phyloP scores from a whole-genome alignment of 1,140 invertebrate genomes.

The Solen grandis region DNA sequence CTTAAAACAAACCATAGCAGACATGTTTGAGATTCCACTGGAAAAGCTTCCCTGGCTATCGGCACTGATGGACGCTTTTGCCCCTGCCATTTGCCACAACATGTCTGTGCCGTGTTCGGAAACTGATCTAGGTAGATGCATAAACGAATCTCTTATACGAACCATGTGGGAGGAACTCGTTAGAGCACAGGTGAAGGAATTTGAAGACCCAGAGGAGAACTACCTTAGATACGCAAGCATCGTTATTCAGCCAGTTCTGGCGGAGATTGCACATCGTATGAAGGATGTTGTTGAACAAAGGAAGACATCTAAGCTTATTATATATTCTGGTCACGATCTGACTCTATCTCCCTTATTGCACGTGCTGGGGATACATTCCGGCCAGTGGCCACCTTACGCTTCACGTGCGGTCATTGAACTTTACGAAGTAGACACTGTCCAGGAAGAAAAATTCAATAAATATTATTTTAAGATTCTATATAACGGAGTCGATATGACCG shows the following conservation, averaged over 20 bases:
- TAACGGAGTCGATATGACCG: conserved; percentile 93
- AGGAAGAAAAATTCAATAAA: conserved; percentile 81
- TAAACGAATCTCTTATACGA: conserved; percentile 64
- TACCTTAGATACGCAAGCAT: conserved; percentile 68
- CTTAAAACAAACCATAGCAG: conserved; percentile 46
- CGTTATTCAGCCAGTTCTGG: conserved; percentile 79
- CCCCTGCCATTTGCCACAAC: conserved; percentile 92
- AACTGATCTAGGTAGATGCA: conserved; percentile 57
- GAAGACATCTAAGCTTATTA: conserved; percentile 89
- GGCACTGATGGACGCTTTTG: conserved; percentile 89
- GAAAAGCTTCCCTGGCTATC: conserved; percentile 41
- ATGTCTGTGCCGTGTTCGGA: conserved; percentile 87
- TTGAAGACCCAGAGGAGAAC: conserved; percentile 58
- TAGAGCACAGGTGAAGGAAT: conserved; percentile 65
- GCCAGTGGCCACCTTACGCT: conserved; percentile 87
- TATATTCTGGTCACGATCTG: conserved; percentile 96
- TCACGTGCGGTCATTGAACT: conserved; percentile 91
- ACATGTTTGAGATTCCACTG: conserved; percentile 50
- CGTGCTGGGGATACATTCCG: conserved; percentile 87
- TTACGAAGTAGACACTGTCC: conserved; percentile 69
- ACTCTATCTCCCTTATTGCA: conserved; percentile 91
- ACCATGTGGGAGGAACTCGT: conserved; percentile 76
- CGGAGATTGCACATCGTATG: conserved; percentile 84
- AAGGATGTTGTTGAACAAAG: conserved; percentile 88
- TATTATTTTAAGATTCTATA: conserved; percentile 89